Conservation (phyloP, 2,888 invertebrate genomes). For the Xylophagus ater region DNA sequence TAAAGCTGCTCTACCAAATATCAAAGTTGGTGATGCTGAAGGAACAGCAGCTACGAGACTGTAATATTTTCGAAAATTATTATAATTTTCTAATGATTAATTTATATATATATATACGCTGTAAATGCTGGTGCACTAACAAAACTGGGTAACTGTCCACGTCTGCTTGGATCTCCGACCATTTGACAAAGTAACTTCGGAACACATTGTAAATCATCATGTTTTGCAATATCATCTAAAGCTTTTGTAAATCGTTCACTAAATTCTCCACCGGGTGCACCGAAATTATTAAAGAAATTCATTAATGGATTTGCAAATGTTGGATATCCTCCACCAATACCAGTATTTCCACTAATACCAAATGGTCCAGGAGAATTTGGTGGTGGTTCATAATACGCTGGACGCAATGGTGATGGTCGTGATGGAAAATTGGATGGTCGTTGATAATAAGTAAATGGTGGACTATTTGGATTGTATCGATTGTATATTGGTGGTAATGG, state of each 20-base stretch:
- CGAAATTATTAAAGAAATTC: constrained; percentile 10
- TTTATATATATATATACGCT: constrained; percentile 34
- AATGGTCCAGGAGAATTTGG: constrained; percentile 27
- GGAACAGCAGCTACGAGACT: constrained; percentile 32
- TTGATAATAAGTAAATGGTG: background rate
- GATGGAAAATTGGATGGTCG: background rate
- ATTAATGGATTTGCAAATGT: constrained; percentile 13
- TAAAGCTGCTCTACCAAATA: constrained; percentile 64
- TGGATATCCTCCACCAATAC: constrained; percentile 14
- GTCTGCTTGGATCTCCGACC: constrained; percentile 43
- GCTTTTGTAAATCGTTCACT: constrained; percentile 39
- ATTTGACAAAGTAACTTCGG: constrained; percentile 69
- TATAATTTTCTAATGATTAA: too few relatives aligned
- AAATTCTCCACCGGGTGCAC: constrained; percentile 23
- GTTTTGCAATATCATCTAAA: constrained; percentile 49
- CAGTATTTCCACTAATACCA: too few relatives aligned
- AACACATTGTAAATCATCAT: constrained; percentile 71
- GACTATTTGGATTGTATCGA: background rate
- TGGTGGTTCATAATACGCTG: constrained; percentile 8
- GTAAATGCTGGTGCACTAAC: constrained; percentile 36
- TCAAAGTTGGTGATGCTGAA: constrained; percentile 47
- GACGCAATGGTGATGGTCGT: background rate
- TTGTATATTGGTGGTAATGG: constrained; percentile 16
- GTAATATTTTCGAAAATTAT: too few relatives aligned
- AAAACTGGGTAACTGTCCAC: constrained; percentile 34